Conservation (phyloP, 1,140 invertebrate genomes). For the Solenopsis invicta region DNA sequence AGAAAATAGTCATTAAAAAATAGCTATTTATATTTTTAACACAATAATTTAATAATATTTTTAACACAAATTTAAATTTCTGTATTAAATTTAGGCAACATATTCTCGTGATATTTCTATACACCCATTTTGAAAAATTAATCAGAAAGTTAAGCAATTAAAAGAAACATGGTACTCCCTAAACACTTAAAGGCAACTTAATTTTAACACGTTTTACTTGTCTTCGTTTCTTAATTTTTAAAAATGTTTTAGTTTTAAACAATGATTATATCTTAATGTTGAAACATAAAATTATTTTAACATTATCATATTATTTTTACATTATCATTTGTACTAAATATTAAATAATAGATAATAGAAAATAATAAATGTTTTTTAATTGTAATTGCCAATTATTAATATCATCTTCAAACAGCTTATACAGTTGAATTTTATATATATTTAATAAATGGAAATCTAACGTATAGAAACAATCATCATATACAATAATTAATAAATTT, state of each 20-base stretch:
- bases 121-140: constrained; percentile 11
- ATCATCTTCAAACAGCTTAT: not conserved
- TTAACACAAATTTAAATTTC: not conserved
- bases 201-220: too few species aligned
- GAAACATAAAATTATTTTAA: not conserved
- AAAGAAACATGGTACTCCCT: not conserved
- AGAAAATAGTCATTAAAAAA: too few species aligned
- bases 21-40: too few species aligned
- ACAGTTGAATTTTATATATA: not conserved
- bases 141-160: not conserved
- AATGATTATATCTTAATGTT: not conserved
- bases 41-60: not conserved
- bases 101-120: not conserved
- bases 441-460: not conserved
- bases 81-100: not conserved
- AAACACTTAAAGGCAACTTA: not conserved
- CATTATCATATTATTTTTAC: not conserved
- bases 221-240: too few species aligned
- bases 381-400: not conserved
- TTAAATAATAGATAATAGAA: not conserved
- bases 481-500: constrained; percentile 1
- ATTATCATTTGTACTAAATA: not conserved
- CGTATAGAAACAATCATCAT: not conserved
- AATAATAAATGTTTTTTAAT: not conserved
- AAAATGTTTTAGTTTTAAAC: too few species aligned